Evolutionary conservation across 2,797 vertebrate species (phyloP), one percentile per base, ranked within the genome.

Genomic region (Carapus acus): DNA sequence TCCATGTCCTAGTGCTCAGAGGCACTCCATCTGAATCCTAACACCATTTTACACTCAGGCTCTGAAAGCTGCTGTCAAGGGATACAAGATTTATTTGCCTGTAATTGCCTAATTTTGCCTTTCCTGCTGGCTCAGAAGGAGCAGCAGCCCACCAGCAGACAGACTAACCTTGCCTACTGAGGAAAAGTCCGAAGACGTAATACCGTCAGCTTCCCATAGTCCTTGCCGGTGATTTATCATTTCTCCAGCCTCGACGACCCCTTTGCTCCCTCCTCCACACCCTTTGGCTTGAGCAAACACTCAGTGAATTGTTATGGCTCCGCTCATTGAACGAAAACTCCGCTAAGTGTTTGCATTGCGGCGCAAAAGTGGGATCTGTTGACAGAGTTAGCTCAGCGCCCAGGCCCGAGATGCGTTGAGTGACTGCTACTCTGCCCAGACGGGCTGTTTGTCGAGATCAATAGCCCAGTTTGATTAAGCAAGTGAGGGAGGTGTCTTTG

Each of bases 31-130:
- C 74, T 83, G 78, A 78, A 83, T 82, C 65, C 69, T 79, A 83
- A 83, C 74, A 79, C 69, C 70, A 81, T 82, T 82, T 80, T 78
- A 82, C 64, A 79, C 67, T 67, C 71, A 54, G 67, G 69, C 74
- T 76, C 58, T 82, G 78, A 83, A 80, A 79, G 79, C 75, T 66
- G 58, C 79, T 82, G 77, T 83, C 77, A 74, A 58, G 72, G 77
- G 68, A 76, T 77, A 78, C 65, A 79, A 84, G 78, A 87, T 88
- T 86, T 87, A 86, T 87, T 86, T 82, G 74, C 70, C 78, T 80
- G 71, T 85, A 87, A 88, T 87, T 86, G 78, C 73, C 82, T 81
- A 86, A 87, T 85, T 86, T 84, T 81, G 58, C 80, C 76, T 81
- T 81, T 74, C 76, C 83, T 75, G 74, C 62, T 63, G 76, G 70